Evolutionary conservation across 2,797 vertebrate genomes (phyloP), one percentile per base, ranked within the genome.

Genomic region (Ceryle rudis): DNA sequence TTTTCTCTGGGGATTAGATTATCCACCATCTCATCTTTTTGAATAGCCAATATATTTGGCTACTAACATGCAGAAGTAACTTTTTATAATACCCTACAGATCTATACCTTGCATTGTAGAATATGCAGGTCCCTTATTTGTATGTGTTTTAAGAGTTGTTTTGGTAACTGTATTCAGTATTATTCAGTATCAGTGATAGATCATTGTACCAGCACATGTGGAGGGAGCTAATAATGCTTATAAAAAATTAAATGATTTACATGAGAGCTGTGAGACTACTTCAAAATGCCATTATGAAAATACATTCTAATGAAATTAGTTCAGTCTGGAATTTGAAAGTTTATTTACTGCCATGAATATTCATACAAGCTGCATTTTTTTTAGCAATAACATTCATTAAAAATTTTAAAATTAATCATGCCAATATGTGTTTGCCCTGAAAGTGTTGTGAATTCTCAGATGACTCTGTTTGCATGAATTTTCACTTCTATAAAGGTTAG

Each of bases 311-410:
- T 90, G 61, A 88, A 92, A 85, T 95, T 83, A 93, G 62, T 81
- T 92, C 81, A 57, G 41, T 83, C 81, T 74, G 55, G 46, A 93
- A 55, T 91, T 95, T 81, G 72, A 94, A 93, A 86, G 46, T 95
- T 95, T 96, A 80, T 94, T 94, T 96, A 14, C 28, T 86, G 2
- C 61, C 62, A 90, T 95, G 92, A 96, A 96, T 95, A 96, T 96
- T 95, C 91, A 97, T 92, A 33, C 6, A 71, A 67, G 49, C 75
- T 46, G 33, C 41, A 73, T 10, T 17, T 84, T 86, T 89, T 72
- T 94, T 61, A 86, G 93, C 82, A 95, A 62, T 83, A 95, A 84
- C 69, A 62, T 81, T 95, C 15, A 81, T 91, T 89, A 65, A 60
- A 69, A 82, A 91, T 44, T 14, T 81, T 87, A 51, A 96, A 93